Percentiles rank a stretch among this genome's conserved stretches.
Evolutionary conservation across 2,888 invertebrate species (phyloP).

Genomic region (Drosophila pseudotalamancana): DNA sequence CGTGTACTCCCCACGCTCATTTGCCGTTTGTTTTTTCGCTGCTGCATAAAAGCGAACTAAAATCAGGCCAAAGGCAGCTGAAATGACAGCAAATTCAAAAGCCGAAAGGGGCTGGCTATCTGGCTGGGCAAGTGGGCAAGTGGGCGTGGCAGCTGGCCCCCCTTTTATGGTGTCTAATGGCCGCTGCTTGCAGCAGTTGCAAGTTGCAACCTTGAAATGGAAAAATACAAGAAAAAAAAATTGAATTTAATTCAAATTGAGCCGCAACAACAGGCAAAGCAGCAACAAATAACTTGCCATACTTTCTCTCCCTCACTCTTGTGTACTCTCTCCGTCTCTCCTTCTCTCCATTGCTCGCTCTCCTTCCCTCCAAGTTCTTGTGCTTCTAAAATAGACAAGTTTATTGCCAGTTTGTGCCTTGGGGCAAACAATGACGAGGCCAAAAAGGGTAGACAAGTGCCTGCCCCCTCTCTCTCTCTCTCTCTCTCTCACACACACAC

Average conservation of each 20-base stretch:
- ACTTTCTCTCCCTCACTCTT: conserved; percentile 2
- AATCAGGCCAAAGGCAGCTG: conserved; percentile 48
- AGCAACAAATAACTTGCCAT: conserved; percentile 36
- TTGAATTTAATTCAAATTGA: conserved; percentile 76
- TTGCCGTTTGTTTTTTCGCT: conserved; percentile 11
- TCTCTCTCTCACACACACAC: not conserved
- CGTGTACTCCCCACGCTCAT: not conserved
- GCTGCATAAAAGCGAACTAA: conserved; percentile 42
- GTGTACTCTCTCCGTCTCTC: not conserved
- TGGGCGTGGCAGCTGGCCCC: conserved; percentile 7
- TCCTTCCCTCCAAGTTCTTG: conserved; percentile 29
- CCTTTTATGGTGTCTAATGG: conserved; percentile 62
- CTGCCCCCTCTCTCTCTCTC: not conserved
- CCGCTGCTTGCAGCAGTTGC: conserved; percentile 34
- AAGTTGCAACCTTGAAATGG: conserved; percentile 63
- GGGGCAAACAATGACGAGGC: conserved; percentile 75
- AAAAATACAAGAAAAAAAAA: conserved; percentile 33
- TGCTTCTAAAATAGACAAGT: conserved; percentile 74
- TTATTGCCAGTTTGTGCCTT: conserved; percentile 75
- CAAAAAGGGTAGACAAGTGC: conserved; percentile 74
- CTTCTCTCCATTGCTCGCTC: not conserved
- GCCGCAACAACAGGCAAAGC: conserved; percentile 34
- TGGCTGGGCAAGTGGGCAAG: not conserved
- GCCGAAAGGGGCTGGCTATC: conserved; percentile 7
- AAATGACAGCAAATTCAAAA: conserved; percentile 61